Evolutionary conservation across 2,888 invertebrate species (phyloP).

Genomic region (Dermolepida albohirtum): DNA sequence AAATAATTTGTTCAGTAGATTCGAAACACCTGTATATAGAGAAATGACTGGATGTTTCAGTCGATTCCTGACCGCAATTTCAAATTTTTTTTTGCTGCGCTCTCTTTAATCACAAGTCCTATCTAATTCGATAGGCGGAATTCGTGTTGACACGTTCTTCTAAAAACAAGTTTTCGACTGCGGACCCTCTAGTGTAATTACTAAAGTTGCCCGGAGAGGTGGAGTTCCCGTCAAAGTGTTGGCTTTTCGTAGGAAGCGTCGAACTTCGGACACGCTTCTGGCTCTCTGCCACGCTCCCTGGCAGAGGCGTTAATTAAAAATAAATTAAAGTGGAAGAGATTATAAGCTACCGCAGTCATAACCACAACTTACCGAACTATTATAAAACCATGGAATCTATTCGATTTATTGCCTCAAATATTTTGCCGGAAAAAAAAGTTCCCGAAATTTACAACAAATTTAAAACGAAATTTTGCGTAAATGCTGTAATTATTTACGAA

Average conservation of each 20-base stretch:
- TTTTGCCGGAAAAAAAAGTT: no score
- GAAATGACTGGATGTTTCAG: no score
- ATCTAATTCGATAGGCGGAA: conserved; percentile 54
- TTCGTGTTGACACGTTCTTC: conserved; percentile 53
- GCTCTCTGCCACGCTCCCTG: conserved; percentile 35
- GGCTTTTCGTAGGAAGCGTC: conserved; percentile 39
- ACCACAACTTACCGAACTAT: conserved; percentile 52
- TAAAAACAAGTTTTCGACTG: conserved; percentile 51
- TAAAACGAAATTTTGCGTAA: no score
- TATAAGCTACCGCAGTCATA: conserved; percentile 51
- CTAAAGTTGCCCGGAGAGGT: conserved; percentile 54
- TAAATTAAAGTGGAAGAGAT: conserved; percentile 52
- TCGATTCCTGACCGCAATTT: conserved; percentile 22
- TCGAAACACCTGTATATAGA: no score
- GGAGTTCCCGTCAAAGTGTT: conserved; percentile 46
- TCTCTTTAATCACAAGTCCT: conserved; percentile 42
- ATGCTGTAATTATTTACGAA: no score
- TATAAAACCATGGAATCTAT: conserved; percentile 36
- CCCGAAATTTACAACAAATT: no score
- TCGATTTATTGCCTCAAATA: no score
- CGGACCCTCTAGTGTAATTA: conserved; percentile 53
- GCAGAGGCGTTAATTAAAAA: conserved; percentile 54
- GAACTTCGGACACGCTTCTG: conserved; percentile 39
- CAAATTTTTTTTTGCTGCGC: conserved; percentile 36
- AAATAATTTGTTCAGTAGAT: no score